Percentiles rank a stretch among this genome's conserved stretches.
phyloP scores from a whole-genome alignment of 92 coral and sea anemone species.

The Micromussa lordhowensis region DNA sequence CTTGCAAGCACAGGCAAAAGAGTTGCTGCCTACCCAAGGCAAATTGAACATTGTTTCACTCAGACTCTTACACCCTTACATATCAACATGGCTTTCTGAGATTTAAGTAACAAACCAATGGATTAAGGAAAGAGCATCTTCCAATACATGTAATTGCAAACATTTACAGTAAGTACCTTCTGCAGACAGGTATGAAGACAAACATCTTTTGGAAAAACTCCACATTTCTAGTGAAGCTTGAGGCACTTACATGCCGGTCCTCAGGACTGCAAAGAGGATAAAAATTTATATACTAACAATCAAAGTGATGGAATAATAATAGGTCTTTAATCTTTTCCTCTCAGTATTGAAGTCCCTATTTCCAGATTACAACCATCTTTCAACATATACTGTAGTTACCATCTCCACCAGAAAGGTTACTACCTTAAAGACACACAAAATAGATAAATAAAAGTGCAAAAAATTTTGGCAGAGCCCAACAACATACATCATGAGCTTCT shows the following conservation, averaged over 20 bases:
- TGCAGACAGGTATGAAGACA: slow-evolving; percentile 22
- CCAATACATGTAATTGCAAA: background rate
- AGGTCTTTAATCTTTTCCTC: background rate
- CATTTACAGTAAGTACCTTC: background rate
- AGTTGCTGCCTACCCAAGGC: background rate
- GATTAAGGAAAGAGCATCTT: background rate
- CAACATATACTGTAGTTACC: background rate
- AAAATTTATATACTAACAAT: background rate
- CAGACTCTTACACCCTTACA: background rate
- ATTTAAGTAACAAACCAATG: background rate
- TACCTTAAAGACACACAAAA: background rate
- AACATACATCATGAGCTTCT: background rate
- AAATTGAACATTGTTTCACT: background rate
- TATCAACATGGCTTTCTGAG: background rate
- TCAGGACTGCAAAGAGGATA: background rate
- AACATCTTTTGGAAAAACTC: background rate
- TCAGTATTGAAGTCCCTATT: background rate
- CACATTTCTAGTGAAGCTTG: slow-evolving; percentile 24
- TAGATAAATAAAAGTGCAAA: background rate
- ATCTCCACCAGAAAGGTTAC: background rate
- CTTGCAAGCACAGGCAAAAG: background rate
- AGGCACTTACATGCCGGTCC: slow-evolving; percentile 37
- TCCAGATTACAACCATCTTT: background rate
- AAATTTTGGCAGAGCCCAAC: background rate
- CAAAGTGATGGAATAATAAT: background rate